These are phyloP conservation scores for Prietella phreatophila DNA, from an alignment of 2,113 vertebrate genomes.

Conservation along the genomic window DNA sequence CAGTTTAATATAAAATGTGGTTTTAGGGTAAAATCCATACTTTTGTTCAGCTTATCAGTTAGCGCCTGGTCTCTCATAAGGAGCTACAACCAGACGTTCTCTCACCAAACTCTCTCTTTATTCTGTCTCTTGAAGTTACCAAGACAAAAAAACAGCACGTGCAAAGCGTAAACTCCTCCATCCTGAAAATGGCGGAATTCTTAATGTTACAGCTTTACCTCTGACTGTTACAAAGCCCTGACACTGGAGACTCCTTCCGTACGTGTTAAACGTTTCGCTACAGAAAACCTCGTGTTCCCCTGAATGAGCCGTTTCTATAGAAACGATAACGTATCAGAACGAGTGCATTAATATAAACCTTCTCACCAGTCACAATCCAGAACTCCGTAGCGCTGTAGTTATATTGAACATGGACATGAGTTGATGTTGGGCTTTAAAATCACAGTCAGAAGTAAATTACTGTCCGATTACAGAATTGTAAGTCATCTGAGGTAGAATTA, in stretches of 20 bases:
- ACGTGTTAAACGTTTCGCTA: too few species aligned
- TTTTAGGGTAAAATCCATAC: background rate
- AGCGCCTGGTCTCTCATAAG: background rate
- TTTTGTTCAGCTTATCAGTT: background rate
- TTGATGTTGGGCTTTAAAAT: too few species aligned
- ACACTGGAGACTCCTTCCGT: background rate
- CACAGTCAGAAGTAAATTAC: background rate
- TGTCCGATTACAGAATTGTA: too few species aligned
- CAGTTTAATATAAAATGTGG: conserved; percentile 1
- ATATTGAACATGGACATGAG: background rate
- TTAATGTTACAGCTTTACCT: background rate
- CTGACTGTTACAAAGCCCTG: background rate
- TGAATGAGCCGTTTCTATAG: background rate
- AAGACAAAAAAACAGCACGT: background rate
- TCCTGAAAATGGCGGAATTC: background rate
- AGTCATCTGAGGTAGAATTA: too few species aligned
- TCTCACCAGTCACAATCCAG: too few species aligned
- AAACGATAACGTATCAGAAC: background rate
- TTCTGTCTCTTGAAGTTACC: background rate
- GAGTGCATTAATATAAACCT: background rate
- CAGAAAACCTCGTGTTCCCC: background rate
- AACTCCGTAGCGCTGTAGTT: background rate
- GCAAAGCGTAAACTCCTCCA: background rate
- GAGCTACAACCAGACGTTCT: background rate
- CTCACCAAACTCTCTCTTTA: background rate